Percentiles rank a stretch among this genome's conserved stretches.
phyloP scores from a whole-genome alignment of 35 echinoderm and acorn worm genomes.

The Patiria miniata region DNA sequence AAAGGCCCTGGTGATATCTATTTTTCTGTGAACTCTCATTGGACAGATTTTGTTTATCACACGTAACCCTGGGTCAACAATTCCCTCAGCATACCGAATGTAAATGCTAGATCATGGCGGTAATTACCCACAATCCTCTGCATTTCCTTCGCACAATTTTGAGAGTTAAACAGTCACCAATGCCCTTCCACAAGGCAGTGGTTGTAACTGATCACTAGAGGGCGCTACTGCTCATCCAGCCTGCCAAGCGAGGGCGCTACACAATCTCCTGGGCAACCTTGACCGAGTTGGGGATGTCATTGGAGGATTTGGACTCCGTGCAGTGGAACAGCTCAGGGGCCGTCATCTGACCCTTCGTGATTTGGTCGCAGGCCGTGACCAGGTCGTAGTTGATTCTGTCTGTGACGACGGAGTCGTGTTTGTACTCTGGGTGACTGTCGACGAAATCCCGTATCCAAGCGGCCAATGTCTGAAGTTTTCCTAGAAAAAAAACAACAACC shows the following conservation, averaged over 20 bases:
- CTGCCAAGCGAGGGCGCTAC: not conserved
- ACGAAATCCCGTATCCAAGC: slow-evolving; percentile 90
- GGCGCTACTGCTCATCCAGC: too few species aligned
- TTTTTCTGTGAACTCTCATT: too few species aligned
- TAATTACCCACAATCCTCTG: too few species aligned
- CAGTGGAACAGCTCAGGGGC: slow-evolving; percentile 64
- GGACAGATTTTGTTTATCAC: too few species aligned
- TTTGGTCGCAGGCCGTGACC: slow-evolving; percentile 52
- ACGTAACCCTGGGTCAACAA: too few species aligned
- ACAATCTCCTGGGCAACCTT: not conserved
- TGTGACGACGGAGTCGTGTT: slow-evolving; percentile 77
- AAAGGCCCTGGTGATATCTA: too few species aligned
- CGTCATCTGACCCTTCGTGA: slow-evolving; percentile 61
- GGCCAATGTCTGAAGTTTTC: slow-evolving; percentile 79
- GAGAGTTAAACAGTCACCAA: too few species aligned
- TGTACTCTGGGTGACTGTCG: slow-evolving; percentile 76
- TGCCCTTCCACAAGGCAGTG: too few species aligned
- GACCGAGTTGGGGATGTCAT: slow-evolving; percentile 60
- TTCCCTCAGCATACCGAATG: too few species aligned
- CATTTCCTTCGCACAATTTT: too few species aligned
- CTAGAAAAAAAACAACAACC: slow-evolving; percentile 38
- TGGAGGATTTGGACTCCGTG: slow-evolving; percentile 20
- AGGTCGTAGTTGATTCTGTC: slow-evolving; percentile 88
- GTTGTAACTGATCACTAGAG: too few species aligned
- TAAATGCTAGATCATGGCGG: too few species aligned